Evolutionary conservation across 1,140 invertebrate genomes (phyloP).

Genomic region (Zaprionus tsacasi): DNA sequence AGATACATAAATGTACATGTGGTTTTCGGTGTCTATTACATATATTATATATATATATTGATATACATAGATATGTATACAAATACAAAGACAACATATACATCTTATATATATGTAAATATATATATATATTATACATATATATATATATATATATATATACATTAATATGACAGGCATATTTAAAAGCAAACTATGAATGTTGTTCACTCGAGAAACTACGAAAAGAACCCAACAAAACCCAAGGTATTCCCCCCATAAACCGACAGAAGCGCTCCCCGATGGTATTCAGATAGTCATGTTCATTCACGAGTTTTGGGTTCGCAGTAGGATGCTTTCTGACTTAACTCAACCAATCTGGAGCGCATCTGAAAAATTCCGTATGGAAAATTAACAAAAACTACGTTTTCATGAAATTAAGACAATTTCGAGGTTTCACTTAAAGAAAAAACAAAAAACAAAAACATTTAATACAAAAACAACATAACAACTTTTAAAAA

Average conservation of each 20-base stretch:
- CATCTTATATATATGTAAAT: not conserved
- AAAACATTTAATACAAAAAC: conserved; percentile 23
- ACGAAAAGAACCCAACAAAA: conserved; percentile 49
- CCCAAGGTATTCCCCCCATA: conserved; percentile 55
- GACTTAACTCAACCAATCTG: not conserved
- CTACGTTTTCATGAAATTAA: conserved; percentile 78
- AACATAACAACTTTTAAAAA: conserved; percentile 25
- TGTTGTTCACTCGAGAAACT: conserved; percentile 73
- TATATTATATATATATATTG: conserved; percentile 58
- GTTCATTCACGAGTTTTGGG: conserved; percentile 3
- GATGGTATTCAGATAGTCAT: not conserved
- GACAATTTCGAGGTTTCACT: conserved; percentile 80
- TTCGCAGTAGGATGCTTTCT: not conserved
- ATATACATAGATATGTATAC: conserved; percentile 36
- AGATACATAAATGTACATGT: conserved; percentile 69
- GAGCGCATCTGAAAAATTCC: conserved; percentile 37
- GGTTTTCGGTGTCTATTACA: conserved; percentile 75
- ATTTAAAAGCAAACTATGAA: conserved; percentile 72
- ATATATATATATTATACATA: conserved; percentile 49
- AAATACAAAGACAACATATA: conserved; percentile 5
- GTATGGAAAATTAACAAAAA: conserved; percentile 45
- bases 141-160: conserved; percentile 64
- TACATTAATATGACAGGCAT: conserved; percentile 42
- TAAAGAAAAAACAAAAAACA: conserved; percentile 52
- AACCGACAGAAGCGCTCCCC: not conserved